Evolutionary conservation across 1,140 invertebrate genomes (phyloP).

Genomic region (Euborellia annulipes): DNA sequence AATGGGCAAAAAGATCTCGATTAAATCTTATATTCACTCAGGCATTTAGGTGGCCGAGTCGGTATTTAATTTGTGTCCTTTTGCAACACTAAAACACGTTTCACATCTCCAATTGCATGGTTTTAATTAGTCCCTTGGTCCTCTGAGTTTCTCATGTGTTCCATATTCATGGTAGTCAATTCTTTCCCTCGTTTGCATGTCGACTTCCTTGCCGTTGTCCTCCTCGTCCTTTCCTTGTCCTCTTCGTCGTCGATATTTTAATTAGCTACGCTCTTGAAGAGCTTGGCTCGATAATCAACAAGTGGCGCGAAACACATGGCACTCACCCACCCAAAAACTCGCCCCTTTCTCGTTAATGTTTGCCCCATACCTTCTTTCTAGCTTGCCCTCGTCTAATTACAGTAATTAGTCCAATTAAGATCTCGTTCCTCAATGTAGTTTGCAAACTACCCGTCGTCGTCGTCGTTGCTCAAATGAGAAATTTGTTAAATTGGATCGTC

Average conservation of each 20-base stretch:
- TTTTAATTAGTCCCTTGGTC: too few relatives aligned
- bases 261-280: too few relatives aligned
- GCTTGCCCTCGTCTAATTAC: conserved; percentile 12
- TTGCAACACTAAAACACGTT: too few relatives aligned
- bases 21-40: too few relatives aligned
- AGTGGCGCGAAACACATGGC: conserved; percentile 11
- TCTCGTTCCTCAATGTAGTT: conserved; percentile 3
- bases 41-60: too few relatives aligned
- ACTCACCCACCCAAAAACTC: background rate
- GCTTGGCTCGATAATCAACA: conserved; percentile 11
- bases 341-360: conserved; percentile 11
- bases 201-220: background rate
- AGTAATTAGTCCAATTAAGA: conserved; percentile 14
- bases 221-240: background rate
- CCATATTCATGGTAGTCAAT: too few relatives aligned
- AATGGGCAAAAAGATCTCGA: too few relatives aligned
- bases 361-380: background rate
- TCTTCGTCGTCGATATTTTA: background rate
- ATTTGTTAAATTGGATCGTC: conserved; percentile 7
- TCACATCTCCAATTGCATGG: too few relatives aligned
- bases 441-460: background rate
- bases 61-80: too few relatives aligned
- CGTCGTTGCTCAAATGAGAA: conserved; percentile 3
- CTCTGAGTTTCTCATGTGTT: too few relatives aligned
- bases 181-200: too few relatives aligned